phyloP scores from a whole-genome alignment of 2,797 vertebrate genomes.

The Carcharodon carcharias region DNA sequence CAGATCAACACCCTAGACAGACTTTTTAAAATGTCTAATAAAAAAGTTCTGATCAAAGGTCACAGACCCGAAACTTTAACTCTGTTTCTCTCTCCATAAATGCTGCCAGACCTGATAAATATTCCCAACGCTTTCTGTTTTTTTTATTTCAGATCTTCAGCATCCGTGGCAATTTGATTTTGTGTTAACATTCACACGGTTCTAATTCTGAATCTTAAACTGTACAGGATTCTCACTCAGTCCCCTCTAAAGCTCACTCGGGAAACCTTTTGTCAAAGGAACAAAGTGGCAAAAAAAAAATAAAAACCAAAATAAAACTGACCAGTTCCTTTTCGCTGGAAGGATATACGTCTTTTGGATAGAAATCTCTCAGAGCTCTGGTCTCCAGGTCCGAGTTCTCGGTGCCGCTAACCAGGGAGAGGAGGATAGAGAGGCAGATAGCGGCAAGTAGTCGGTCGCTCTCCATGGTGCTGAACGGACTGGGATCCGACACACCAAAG shows the following conservation, averaged over 20 bases:
- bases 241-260: not conserved
- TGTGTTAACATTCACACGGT: not conserved
- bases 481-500: too few relatives aligned
- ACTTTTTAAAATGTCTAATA: not conserved
- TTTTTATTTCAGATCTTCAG: not conserved
- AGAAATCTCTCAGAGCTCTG: conserved; percentile 66
- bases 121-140: not conserved
- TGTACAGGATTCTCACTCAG: not conserved
- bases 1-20: not conserved
- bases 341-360: conserved; percentile 64
- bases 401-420: conserved; percentile 48
- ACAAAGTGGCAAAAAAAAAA: not conserved
- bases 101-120: too few relatives aligned
- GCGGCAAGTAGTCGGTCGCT: conserved; percentile 57
- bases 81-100: too few relatives aligned
- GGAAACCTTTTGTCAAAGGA: not conserved
- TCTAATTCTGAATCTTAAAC: not conserved
- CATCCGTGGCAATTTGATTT: too few relatives aligned
- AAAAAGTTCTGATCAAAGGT: not conserved
- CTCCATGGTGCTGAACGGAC: conserved; percentile 55
- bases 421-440: conserved; percentile 56
- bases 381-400: conserved; percentile 57
- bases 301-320: conserved; percentile 42
- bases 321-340: conserved; percentile 72
- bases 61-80: too few relatives aligned